Evolutionary conservation across 2,113 vertebrate genomes (phyloP), one percentile per base, ranked within the genome.

Genomic region (Oplegnathus fasciatus): DNA sequence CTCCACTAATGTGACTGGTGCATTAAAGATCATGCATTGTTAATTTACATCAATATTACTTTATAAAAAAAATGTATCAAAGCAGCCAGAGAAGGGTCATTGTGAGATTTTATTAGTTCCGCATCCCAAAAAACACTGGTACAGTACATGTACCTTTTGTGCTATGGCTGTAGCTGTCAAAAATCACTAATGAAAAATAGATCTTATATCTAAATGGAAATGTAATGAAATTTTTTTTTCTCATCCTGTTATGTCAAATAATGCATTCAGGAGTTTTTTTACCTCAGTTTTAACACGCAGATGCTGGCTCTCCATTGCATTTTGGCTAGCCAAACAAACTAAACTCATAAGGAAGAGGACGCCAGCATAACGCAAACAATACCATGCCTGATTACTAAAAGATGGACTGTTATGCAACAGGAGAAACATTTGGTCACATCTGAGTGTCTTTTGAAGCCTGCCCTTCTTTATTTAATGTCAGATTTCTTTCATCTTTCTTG

Each of bases 21-120:
- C 24, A 57, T 68, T 17, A 28, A 26, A 22, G 13, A 58, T 61
- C 32, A 84, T 5, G 22, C 6, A 42, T 18, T 80, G 18, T 32
- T 80, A 9, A 83, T 78, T 40, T 71, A 15, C 24, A 28, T 44
- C 74, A 60, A 52, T 52, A 54, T 58, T 30, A 50, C 11, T 48
- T n/a, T 2, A 15, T 60, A 60, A 42, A 57, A 69, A 14, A 0
- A 71, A 34, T 1, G 2, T 18, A 60, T 42, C 3, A 62, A 48
- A n/a, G 8, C 22, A 57, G 5, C 4, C 11, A 78, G 28, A 15
- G 9, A 37, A 6, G n/a, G 55, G 64, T 71, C 69, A 78, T 4
- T 57, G 26, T 71, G 72, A 86, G 50, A 55, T 74, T 42, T 54
- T 8, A 48, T 57, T 9, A 40, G 2, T 40, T 37, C 8, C 0